Evolutionary conservation across 2,113 vertebrate species (phyloP).

Genomic region (Corvus moneduloides): DNA sequence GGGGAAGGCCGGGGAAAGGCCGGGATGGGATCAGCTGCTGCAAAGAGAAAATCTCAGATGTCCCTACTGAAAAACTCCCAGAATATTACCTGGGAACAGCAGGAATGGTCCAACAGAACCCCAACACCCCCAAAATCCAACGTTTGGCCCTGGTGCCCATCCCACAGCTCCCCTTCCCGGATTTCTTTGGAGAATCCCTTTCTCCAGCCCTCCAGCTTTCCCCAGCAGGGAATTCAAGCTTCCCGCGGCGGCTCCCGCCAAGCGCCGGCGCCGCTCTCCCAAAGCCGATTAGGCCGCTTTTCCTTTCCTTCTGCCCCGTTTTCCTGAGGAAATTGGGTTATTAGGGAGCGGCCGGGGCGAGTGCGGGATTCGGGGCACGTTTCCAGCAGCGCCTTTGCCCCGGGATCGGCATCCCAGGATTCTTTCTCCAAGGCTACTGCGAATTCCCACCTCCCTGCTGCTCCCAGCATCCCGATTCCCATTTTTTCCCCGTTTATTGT

Average conservation of each 20-base stretch:
- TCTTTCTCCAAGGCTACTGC: fast-evolving
- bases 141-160: fast-evolving
- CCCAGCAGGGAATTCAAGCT: background rate
- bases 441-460: background rate
- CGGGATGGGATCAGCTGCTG: background rate
- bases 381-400: background rate
- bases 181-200: background rate
- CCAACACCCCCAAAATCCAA: too few relatives aligned
- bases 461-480: background rate
- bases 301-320: background rate
- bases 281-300: background rate
- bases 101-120: fast-evolving
- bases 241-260: background rate
- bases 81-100: fast-evolving
- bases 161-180: background rate
- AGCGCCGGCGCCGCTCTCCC: background rate
- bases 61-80: background rate
- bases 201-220: background rate
- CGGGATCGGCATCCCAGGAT: fast-evolving
- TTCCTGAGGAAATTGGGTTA: background rate
- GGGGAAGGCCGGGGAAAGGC: background rate
- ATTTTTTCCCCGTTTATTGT: background rate
- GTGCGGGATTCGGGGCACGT: background rate
- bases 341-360: fast-evolving
- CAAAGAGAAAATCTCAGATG: background rate